Base-by-base conservation (phyloP, 2,888 invertebrate genomes). In the Drosophila putrida region DNA sequence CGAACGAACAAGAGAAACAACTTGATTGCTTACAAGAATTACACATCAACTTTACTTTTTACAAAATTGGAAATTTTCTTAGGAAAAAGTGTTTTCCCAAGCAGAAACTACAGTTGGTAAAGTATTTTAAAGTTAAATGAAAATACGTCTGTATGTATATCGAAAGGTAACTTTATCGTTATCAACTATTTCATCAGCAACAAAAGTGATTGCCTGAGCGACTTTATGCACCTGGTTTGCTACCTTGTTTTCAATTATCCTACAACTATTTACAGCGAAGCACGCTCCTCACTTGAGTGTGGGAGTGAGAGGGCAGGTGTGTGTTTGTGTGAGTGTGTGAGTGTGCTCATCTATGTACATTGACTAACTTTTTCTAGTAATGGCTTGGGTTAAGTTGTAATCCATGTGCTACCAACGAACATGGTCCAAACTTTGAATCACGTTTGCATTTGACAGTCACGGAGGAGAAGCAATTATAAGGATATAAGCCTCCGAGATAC, bases 161-260 rank as follows among this genome's bases (percentile, higher is more conserved):
- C 25, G n/a, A 54, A 54, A 33, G n/a, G 33, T 25, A 49, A 51
- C 59, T 35, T 50, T 53, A 43, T 31, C 39, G 41, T 55, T 36
- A 61, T 53, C 61, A 53, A 10, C 38, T 28, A 28, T 51, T 36
- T 43, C 15, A 44, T 54, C 55, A 55, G 55, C 55, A 44, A 25
- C 15, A 33, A 10, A 43, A 38, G n/a, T 39, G 10, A 55, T 10
- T 51, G 39, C 15, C 20, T 46, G 11, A 27, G 13, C 36, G 50
- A 63, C 28, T 50, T 59, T 38, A 51, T 51, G 50, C 76, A 64
- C 36, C 39, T 66, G 35, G 51, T 44, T 64, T 55, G 25, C 36
- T 43, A 59, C 63, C 65, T 80, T 73, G 73, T 67, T 85, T 84
- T 82, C 81, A 85, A 85, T 85, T 82, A 82, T 85, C 73, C 62